Evolutionary conservation across 2,888 invertebrate species (phyloP).

Genomic region (Melanotus villosus): DNA sequence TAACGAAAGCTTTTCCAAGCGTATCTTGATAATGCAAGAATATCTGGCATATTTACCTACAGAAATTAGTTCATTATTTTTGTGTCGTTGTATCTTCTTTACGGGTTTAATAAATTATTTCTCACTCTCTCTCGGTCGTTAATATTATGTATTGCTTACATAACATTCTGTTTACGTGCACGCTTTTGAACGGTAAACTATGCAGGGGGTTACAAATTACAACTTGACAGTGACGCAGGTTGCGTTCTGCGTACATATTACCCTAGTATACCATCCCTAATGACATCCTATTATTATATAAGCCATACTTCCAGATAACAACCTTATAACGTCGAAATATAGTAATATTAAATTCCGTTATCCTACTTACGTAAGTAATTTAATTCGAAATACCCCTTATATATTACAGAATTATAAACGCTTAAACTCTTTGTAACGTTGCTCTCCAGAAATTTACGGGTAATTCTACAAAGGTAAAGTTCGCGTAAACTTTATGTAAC

Average conservation of each 20-base stretch:
- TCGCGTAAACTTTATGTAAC: neutral
- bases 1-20: too few relatives aligned
- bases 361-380: neutral
- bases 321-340: constrained; percentile 12
- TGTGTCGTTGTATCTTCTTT: too few relatives aligned
- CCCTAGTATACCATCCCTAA: constrained; percentile 26
- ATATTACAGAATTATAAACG: neutral
- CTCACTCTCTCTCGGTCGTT: too few relatives aligned
- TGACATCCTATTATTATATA: constrained; percentile 18
- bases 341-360: constrained; percentile 3
- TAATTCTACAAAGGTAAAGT: constrained; percentile 26
- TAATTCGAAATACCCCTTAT: neutral
- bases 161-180: neutral
- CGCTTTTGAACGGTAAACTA: constrained; percentile 3
- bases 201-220: constrained; percentile 28
- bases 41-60: too few relatives aligned
- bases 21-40: too few relatives aligned
- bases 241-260: constrained; percentile 21
- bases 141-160: neutral
- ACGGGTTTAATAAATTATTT: too few relatives aligned
- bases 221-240: constrained; percentile 33
- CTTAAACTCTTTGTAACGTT: constrained; percentile 10
- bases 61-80: too few relatives aligned
- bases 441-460: neutral
- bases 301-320: constrained; percentile 23